Conservation (phyloP, 2,888 invertebrate species). For the Diaphora mendica region DNA sequence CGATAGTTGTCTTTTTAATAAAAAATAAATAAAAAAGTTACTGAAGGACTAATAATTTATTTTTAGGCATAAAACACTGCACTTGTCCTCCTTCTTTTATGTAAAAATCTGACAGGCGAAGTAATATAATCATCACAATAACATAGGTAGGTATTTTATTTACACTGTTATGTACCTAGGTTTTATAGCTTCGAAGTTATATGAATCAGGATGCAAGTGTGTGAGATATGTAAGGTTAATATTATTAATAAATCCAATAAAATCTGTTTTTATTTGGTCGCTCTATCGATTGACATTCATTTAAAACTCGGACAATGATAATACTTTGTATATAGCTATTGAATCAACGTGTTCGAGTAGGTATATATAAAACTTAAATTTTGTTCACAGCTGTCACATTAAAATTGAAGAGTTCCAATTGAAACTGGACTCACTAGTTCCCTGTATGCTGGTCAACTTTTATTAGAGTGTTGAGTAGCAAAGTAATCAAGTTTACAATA, state of each 20-base stretch:
- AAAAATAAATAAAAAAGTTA: too few species aligned
- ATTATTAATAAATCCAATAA: background rate
- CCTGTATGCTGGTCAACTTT: conserved; percentile 78
- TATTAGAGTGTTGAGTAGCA: conserved; percentile 78
- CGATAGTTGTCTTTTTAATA: too few species aligned
- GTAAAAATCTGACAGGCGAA: background rate
- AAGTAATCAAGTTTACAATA: conserved; percentile 80
- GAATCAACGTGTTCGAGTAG: background rate
- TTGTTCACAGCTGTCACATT: conserved; percentile 15
- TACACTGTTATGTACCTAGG: background rate
- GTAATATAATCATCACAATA: background rate
- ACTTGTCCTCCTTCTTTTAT: background rate
- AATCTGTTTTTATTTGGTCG: too few species aligned
- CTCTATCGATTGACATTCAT: background rate
- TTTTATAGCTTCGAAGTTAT: too few species aligned
- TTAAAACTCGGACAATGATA: background rate
- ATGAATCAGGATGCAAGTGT: too few species aligned
- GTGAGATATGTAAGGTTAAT: too few species aligned
- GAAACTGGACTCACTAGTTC: conserved; percentile 67
- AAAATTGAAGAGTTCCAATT: conserved; percentile 66
- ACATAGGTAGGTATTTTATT: background rate
- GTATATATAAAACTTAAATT: background rate
- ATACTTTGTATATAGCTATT: background rate
- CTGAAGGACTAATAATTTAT: background rate
- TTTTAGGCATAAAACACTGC: background rate